Evolutionary conservation across 2,888 invertebrate species (phyloP).

Genomic region (Epirrhoe tristata): DNA sequence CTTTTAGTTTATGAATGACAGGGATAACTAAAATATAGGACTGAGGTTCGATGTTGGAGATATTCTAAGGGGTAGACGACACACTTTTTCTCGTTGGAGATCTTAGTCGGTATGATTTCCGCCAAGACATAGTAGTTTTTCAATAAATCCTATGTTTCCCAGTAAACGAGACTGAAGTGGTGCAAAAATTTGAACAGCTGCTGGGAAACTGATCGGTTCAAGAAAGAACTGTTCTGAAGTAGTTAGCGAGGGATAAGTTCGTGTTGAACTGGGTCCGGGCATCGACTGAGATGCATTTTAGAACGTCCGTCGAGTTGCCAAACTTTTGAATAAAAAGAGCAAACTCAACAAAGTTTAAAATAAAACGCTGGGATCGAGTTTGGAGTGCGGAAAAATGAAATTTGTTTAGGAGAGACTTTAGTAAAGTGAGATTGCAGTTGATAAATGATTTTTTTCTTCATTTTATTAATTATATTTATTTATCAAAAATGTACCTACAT

Average conservation of each 20-base stretch:
- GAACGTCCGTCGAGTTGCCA: constrained; percentile 50
- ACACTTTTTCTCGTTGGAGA: too few species aligned
- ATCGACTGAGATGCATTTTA: constrained; percentile 60
- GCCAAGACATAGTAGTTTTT: constrained; percentile 24
- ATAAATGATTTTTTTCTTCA: too few species aligned
- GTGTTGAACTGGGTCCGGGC: constrained; percentile 62
- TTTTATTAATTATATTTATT: too few species aligned
- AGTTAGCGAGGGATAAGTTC: constrained; percentile 69
- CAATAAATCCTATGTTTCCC: constrained; percentile 37
- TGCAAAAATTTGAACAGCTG: constrained; percentile 55
- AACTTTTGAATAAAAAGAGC: constrained; percentile 46
- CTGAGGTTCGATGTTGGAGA: too few species aligned
- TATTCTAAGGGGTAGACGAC: too few species aligned
- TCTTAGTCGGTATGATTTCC: too few species aligned
- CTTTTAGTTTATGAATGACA: too few species aligned
- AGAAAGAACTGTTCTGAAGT: constrained; percentile 63
- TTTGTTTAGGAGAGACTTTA: constrained; percentile 1
- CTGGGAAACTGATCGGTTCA: constrained; percentile 56
- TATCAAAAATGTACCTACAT: too few species aligned
- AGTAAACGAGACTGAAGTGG: constrained; percentile 27
- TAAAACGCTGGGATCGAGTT: constrained; percentile 19
- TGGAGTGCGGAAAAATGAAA: constrained; percentile 8
- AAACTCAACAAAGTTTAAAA: constrained; percentile 32
- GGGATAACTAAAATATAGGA: too few species aligned
- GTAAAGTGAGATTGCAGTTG: not conserved